These are phyloP conservation scores for Lynx canadensis DNA, from an alignment of 2,113 vertebrate species.

Conservation along the genomic window DNA sequence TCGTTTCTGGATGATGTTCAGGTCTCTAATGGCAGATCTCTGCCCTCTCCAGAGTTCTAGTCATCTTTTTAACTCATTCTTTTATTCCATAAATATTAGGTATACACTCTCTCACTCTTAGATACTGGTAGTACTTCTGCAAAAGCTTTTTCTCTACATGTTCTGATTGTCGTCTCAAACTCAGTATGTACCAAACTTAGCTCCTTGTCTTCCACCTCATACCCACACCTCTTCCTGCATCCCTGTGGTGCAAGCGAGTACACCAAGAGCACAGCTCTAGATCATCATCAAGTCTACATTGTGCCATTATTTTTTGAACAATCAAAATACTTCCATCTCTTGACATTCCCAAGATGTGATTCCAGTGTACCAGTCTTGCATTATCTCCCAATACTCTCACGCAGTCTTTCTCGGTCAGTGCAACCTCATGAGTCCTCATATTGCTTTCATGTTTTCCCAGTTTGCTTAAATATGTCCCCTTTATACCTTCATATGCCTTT, in stretches of 20 bases:
- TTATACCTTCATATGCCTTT: not conserved
- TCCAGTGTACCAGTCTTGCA: not conserved
- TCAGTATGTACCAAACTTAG: not conserved
- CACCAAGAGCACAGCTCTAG: not conserved
- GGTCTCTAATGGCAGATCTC: not conserved
- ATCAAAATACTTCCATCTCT: not conserved
- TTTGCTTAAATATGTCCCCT: not conserved
- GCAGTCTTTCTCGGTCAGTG: not conserved
- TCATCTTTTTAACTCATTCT: not conserved
- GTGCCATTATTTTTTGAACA: not conserved
- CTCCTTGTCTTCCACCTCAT: not conserved
- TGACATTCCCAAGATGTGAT: not conserved
- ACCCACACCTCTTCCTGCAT: not conserved
- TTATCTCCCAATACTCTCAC: not conserved
- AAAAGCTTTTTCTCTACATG: not conserved
- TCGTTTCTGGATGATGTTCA: not conserved
- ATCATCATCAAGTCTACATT: not conserved
- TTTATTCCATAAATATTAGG: not conserved
- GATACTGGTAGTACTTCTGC: not conserved
- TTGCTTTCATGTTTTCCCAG: not conserved
- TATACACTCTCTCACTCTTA: not conserved
- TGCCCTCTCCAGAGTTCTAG: not conserved
- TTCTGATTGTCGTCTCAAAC: not conserved
- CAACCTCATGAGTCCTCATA: not conserved
- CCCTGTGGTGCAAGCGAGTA: not conserved